Conservation (phyloP, 1,140 invertebrate genomes). For the Scaptodrosophila lebanonensis region DNA sequence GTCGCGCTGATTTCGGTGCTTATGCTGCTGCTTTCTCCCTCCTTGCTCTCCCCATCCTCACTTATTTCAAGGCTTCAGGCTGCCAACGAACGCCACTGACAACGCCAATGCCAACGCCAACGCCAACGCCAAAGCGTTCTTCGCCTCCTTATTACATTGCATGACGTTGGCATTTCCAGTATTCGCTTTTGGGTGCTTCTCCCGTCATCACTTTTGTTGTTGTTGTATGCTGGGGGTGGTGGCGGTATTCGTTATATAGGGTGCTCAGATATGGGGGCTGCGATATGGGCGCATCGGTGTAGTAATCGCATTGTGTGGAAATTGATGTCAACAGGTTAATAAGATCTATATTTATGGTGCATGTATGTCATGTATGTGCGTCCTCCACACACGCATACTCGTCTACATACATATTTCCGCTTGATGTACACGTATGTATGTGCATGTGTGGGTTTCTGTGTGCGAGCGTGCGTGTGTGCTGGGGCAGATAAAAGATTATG, state of each 20-base stretch:
- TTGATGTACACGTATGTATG: no score
- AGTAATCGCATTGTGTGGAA: constrained; percentile 42
- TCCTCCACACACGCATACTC: no score
- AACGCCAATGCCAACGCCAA: constrained; percentile 33
- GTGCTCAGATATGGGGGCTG: not conserved
- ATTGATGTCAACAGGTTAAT: constrained; percentile 55
- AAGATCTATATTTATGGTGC: constrained; percentile 55
- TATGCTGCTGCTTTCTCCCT: constrained; percentile 11
- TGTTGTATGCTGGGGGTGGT: no score
- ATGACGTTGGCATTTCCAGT: constrained; percentile 50
- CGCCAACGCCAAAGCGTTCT: constrained; percentile 27
- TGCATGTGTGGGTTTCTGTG: not conserved
- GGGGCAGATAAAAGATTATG: constrained; percentile 47
- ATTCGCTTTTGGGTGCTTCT: constrained; percentile 18
- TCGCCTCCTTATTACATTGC: constrained; percentile 43
- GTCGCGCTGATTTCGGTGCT: constrained; percentile 42
- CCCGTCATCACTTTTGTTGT: no score
- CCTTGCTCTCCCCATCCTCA: not conserved
- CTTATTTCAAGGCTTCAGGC: constrained; percentile 14
- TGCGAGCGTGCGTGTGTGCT: constrained; percentile 16
- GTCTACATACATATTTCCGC: no score
- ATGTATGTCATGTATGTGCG: no score
- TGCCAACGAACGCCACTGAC: no score
- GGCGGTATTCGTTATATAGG: no score
- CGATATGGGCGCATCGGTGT: constrained; percentile 9